These are phyloP conservation scores for Pogonomyrmex californicus DNA, from an alignment of 1,140 invertebrate species.

Conservation along the genomic window DNA sequence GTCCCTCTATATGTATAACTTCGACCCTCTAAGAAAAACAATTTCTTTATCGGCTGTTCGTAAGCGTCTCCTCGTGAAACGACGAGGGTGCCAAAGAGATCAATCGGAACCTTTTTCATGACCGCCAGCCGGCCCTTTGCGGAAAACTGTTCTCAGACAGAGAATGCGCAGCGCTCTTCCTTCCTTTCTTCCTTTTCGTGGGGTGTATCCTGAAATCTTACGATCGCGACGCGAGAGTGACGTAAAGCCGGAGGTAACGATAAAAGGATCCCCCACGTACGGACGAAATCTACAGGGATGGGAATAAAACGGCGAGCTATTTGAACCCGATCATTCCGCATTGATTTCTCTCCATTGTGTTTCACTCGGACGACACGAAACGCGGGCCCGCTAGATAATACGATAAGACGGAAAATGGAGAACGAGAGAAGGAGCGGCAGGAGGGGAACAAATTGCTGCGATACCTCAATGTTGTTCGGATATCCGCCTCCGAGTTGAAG, in stretches of 20 bases:
- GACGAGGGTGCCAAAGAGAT: constrained; percentile 45
- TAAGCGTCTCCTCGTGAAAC: constrained; percentile 49
- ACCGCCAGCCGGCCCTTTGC: constrained; percentile 8
- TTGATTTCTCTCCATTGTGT: constrained; percentile 52
- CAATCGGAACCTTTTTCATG: constrained; percentile 28
- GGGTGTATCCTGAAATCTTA: constrained; percentile 39
- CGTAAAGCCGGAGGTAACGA: constrained; percentile 59
- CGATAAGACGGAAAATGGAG: constrained; percentile 3
- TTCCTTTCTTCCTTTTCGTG: not conserved
- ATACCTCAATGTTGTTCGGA: not conserved
- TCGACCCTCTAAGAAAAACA: constrained; percentile 46
- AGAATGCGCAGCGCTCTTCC: not conserved
- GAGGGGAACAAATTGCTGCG: constrained; percentile 20
- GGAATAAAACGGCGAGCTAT: constrained; percentile 27
- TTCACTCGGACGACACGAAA: constrained; percentile 29
- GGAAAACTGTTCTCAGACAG: not conserved
- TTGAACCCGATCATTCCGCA: constrained; percentile 30
- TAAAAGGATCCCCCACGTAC: constrained; percentile 38
- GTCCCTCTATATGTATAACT: not conserved
- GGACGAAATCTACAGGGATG: constrained; percentile 34
- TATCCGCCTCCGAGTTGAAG: not conserved
- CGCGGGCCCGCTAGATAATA: not conserved
- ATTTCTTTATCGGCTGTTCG: constrained; percentile 57
- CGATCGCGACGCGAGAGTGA: constrained; percentile 45
- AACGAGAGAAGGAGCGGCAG: not conserved